These are phyloP conservation scores for Syndactyla subalaris DNA, from an alignment of 2,797 vertebrate species.

Conservation along the genomic window DNA sequence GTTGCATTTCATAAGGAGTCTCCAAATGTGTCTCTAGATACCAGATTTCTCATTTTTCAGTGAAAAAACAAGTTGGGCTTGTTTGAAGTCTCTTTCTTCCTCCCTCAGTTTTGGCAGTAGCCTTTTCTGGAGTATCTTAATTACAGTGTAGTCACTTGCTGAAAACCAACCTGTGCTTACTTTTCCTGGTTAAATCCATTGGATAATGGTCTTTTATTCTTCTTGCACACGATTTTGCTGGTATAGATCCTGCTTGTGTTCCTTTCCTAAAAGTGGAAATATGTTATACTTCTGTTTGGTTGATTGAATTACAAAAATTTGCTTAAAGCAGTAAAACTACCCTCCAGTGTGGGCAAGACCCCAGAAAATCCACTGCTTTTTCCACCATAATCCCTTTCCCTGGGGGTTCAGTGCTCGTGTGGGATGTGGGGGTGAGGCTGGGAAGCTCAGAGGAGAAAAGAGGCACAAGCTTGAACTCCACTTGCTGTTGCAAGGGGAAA, in stretches of 20 bases:
- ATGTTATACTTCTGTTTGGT: neutral
- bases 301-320: neutral
- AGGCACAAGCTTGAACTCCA: neutral
- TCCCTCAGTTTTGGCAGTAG: neutral
- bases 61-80: neutral
- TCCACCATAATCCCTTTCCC: neutral
- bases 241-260: neutral
- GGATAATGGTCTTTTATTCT: neutral
- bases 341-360: neutral
- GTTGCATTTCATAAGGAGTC: neutral
- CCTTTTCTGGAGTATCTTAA: neutral
- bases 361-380: neutral
- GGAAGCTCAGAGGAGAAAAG: neutral
- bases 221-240: neutral
- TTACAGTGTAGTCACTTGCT: neutral
- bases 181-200: neutral
- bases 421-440: neutral
- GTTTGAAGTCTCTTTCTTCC: neutral
- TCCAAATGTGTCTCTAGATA: neutral
- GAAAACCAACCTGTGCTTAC: neutral
- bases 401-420: neutral
- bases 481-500: conserved; percentile 38
- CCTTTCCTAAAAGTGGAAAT: neutral
- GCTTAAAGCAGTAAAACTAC: neutral
- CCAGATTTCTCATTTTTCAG: neutral